Evolutionary conservation across 2,797 vertebrate genomes (phyloP).

Genomic region (Helicolenus hilgendorfi): DNA sequence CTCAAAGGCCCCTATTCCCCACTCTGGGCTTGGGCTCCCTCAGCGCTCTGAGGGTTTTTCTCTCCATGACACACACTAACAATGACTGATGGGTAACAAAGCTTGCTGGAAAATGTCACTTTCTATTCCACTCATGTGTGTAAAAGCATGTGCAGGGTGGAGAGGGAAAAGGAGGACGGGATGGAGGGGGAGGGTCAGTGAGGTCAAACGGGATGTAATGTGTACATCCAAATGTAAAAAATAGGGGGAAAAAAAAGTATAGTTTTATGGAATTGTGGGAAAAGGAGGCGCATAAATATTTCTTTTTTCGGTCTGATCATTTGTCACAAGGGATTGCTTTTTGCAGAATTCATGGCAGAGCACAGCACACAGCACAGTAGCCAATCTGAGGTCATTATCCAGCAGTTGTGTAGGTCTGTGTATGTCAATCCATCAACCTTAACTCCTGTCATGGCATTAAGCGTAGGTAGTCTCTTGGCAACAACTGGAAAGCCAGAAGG

Average conservation of each 20-base stretch:
- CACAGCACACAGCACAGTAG: neutral
- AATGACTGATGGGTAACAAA: slow-evolving; percentile 84
- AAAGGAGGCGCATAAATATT: neutral
- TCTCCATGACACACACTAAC: slow-evolving; percentile 76
- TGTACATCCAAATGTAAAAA: slow-evolving; percentile 9
- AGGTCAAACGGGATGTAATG: slow-evolving; percentile 48
- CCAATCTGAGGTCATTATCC: slow-evolving; percentile 23
- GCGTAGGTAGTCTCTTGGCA: slow-evolving; percentile 3
- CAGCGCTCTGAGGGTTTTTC: slow-evolving; percentile 55
- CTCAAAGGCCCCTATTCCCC: slow-evolving; percentile 35
- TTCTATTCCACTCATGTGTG: slow-evolving; percentile 71
- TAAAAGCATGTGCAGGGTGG: slow-evolving; percentile 35
- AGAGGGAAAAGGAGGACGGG: neutral
- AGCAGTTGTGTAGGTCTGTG: slow-evolving; percentile 5
- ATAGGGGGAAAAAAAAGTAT: neutral
- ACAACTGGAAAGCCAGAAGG: neutral
- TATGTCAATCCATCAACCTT: slow-evolving; percentile 4
- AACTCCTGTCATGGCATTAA: slow-evolving; percentile 1
- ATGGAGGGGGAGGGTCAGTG: neutral
- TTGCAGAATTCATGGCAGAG: neutral
- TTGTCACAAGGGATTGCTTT: neutral
- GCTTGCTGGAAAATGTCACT: slow-evolving; percentile 77
- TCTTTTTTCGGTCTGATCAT: neutral
- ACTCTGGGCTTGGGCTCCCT: slow-evolving; percentile 49
- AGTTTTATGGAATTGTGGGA: neutral